Conservation (phyloP, 1,140 invertebrate genomes). For the Frieseomelitta varia region DNA sequence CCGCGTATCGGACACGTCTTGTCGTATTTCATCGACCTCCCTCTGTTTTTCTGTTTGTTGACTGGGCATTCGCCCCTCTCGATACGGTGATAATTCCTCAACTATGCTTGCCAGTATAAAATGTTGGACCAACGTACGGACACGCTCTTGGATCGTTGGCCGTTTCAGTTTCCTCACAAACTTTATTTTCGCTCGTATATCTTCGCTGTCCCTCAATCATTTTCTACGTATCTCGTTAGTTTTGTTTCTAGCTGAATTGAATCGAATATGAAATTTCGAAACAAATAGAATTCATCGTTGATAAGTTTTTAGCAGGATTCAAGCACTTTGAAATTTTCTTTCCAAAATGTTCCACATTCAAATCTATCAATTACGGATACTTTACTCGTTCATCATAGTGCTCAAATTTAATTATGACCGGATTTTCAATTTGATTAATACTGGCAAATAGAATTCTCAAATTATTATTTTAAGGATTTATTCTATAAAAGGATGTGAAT, state of each 20-base stretch:
- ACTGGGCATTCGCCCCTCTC: constrained; percentile 21
- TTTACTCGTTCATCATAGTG: neutral
- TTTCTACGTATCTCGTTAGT: neutral
- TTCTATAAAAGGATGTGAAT: too few relatives aligned
- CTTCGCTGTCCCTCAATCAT: neutral
- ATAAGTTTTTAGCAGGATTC: neutral
- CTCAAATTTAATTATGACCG: neutral
- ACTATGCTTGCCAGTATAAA: constrained; percentile 27
- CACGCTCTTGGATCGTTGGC: neutral
- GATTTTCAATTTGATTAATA: neutral
- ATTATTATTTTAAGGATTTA: neutral
- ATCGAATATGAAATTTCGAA: too few relatives aligned
- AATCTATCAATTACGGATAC: neutral
- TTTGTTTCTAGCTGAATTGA: too few relatives aligned
- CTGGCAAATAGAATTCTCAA: neutral
- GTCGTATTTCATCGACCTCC: constrained; percentile 62
- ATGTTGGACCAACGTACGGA: constrained; percentile 12
- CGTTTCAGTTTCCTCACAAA: constrained; percentile 38
- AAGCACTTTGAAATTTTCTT: neutral
- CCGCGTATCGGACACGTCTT: constrained; percentile 25
- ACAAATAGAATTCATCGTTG: neutral
- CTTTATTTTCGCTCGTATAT: constrained; percentile 36
- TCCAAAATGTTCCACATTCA: neutral
- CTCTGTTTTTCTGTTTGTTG: constrained; percentile 53
- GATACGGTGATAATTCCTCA: constrained; percentile 52